Conservation (phyloP, 2,797 vertebrate species). For the Oreonectes daqikongensis region DNA sequence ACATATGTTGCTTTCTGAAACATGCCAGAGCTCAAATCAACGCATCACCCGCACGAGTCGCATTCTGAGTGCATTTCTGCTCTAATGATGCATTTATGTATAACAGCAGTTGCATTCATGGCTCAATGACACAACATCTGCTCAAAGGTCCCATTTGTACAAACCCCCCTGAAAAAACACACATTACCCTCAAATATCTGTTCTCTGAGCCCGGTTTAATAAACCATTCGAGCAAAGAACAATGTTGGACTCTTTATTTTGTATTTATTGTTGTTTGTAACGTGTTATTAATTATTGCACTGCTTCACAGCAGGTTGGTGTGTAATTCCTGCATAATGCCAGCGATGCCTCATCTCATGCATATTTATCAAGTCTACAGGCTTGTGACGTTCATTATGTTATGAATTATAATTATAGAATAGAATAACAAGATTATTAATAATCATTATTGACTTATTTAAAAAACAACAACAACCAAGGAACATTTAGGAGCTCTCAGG, state of each 20-base stretch:
- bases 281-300: not conserved
- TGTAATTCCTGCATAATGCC: not conserved
- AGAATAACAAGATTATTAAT: no score
- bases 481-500: no score
- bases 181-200: not conserved
- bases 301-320: not conserved
- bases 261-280: not conserved
- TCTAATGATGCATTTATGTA: not conserved
- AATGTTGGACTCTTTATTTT: not conserved
- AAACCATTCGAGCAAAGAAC: no score
- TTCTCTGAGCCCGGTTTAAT: not conserved
- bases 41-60: not conserved
- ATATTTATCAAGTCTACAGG: conserved; percentile 18
- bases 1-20: not conserved
- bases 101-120: conserved; percentile 11
- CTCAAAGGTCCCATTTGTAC: not conserved
- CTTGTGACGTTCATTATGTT: not conserved
- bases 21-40: not conserved
- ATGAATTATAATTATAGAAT: conserved; percentile 2
- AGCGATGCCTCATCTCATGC: conserved; percentile 15
- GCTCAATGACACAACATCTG: conserved; percentile 40
- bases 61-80: not conserved
- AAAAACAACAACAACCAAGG: no score
- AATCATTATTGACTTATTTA: no score
- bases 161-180: not conserved